Evolutionary conservation across 2,888 invertebrate genomes (phyloP).

Genomic region (Notodonta ziczac): DNA sequence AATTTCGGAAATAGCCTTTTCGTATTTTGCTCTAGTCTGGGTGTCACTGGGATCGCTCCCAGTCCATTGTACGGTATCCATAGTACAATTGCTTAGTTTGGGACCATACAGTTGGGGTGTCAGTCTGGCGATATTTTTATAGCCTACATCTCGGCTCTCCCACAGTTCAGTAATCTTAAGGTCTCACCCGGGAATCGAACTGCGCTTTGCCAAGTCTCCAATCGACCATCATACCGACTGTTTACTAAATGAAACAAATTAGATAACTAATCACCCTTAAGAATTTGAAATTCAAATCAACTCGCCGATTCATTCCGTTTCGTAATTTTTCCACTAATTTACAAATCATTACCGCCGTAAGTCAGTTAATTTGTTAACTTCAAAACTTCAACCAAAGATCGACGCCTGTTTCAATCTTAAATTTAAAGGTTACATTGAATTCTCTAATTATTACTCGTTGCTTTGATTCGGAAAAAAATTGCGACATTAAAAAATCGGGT

Average conservation of each 20-base stretch:
- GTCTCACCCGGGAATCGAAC: too few species aligned
- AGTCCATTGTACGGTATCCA: too few species aligned
- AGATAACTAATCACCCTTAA: neutral
- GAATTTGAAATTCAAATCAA: constrained; percentile 1
- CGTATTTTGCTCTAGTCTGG: too few species aligned
- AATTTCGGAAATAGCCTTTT: too few species aligned
- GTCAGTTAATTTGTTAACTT: constrained; percentile 1
- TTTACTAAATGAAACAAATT: constrained; percentile 2
- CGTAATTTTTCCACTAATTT: neutral
- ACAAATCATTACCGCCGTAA: neutral
- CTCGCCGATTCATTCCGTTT: neutral
- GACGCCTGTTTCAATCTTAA: constrained; percentile 19
- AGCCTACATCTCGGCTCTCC: too few species aligned
- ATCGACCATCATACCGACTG: neutral
- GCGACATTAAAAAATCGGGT: too few species aligned
- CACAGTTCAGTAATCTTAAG: too few species aligned
- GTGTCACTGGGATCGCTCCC: too few species aligned
- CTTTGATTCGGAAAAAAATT: neutral
- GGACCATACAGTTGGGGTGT: too few species aligned
- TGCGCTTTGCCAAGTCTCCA: too few species aligned
- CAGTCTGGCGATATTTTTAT: too few species aligned
- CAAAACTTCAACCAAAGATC: constrained; percentile 10
- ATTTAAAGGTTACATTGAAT: neutral
- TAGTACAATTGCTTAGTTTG: too few species aligned
- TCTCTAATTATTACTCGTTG: neutral